Percentiles rank a stretch among this genome's conserved stretches.
Conservation (phyloP, 1,140 invertebrate species). For the Xylocopa sonorina region DNA sequence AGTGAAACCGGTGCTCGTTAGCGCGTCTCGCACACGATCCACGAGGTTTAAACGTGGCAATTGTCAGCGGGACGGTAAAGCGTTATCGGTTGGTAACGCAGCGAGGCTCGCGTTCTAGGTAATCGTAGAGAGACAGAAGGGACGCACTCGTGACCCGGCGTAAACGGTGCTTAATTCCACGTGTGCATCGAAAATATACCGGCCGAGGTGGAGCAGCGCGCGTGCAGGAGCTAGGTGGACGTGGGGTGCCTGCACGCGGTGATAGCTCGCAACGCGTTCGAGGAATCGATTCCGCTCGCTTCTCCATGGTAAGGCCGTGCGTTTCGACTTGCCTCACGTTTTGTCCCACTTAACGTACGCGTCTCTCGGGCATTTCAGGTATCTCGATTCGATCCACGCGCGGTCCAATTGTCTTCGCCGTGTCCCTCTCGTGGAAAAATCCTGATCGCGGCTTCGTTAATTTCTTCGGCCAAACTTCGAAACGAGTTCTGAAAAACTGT, state of each 20-base stretch:
- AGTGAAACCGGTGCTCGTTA: too few species aligned
- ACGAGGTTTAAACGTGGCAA: slow-evolving; percentile 30
- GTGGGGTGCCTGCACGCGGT: not conserved
- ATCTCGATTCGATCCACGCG: too few species aligned
- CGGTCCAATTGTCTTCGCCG: too few species aligned
- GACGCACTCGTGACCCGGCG: not conserved
- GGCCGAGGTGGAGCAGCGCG: slow-evolving; percentile 32
- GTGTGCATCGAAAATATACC: slow-evolving; percentile 34
- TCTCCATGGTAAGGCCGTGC: not conserved
- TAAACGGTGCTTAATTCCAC: slow-evolving; percentile 39
- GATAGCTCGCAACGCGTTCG: slow-evolving; percentile 12
- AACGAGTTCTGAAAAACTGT: too few species aligned
- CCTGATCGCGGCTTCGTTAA: too few species aligned
- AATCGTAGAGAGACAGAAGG: slow-evolving; percentile 30
- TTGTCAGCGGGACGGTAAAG: slow-evolving; percentile 1
- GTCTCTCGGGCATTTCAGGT: not conserved
- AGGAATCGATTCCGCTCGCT: not conserved
- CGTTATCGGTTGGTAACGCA: slow-evolving; percentile 43
- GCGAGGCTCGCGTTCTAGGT: slow-evolving; percentile 43
- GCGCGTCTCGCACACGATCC: slow-evolving; percentile 14
- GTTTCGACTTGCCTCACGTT: not conserved
- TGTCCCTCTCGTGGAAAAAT: too few species aligned
- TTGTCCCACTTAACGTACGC: not conserved
- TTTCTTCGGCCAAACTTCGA: too few species aligned
- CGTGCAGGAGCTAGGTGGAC: slow-evolving; percentile 12